A percentile compares a stretch with the other conserved stretches of the same genome.
phyloP scores from a whole-genome alignment of 2,888 invertebrate species.

The Melikaiella ostensackeni region DNA sequence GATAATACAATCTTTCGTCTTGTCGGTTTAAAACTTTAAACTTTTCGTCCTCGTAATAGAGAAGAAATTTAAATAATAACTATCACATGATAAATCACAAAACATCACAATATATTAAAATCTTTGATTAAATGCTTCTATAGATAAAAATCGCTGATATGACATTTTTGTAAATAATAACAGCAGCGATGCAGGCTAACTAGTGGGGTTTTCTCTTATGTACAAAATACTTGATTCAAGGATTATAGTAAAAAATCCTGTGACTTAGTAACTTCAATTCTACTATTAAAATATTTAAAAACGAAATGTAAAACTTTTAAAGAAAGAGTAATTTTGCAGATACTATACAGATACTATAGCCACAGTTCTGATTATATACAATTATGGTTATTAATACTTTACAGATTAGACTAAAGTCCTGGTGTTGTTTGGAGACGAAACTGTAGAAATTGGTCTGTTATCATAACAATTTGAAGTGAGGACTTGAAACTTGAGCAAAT shows the following conservation, averaged over 20 bases:
- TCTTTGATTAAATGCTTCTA: conserved; percentile 29
- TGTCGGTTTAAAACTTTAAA: too few relatives aligned
- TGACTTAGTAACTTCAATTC: too few relatives aligned
- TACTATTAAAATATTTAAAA: too few relatives aligned
- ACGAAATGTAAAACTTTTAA: too few relatives aligned
- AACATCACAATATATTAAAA: conserved; percentile 7
- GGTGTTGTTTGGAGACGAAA: conserved; percentile 42
- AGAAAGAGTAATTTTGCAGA: background rate
- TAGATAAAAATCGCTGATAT: background rate
- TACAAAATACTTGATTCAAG: background rate
- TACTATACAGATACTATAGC: background rate
- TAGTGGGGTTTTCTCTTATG: conserved; percentile 2
- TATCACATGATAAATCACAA: conserved; percentile 15
- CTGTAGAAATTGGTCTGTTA: conserved; percentile 41
- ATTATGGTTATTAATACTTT: conserved; percentile 15
- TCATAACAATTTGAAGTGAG: conserved; percentile 39
- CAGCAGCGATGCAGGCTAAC: conserved; percentile 7
- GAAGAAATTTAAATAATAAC: conserved; percentile 2
- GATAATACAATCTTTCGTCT: too few relatives aligned
- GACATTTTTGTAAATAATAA: conserved; percentile 13
- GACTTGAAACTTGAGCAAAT: background rate
- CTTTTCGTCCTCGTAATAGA: background rate
- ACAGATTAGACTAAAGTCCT: conserved; percentile 44
- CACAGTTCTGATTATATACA: background rate
- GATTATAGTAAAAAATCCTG: background rate